phyloP scores from a whole-genome alignment of 30 jellyfish, hydroid and myxozoan species.

The Aurelia aurita region DNA sequence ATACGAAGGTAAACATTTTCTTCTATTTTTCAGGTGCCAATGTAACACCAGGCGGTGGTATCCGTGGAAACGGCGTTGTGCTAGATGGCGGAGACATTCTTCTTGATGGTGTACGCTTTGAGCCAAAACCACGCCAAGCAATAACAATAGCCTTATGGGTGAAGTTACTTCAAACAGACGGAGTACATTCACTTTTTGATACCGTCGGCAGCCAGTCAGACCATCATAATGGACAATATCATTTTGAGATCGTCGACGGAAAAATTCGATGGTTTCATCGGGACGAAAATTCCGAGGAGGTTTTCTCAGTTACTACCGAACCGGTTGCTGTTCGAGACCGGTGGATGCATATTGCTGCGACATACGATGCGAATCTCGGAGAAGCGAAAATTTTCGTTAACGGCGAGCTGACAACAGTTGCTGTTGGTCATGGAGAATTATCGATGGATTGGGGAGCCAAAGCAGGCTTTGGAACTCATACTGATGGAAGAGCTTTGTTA shows the following conservation, averaged over 20 bases:
- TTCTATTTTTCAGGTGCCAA: constrained; percentile 77
- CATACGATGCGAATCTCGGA: constrained; percentile 85
- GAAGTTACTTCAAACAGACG: constrained; percentile 76
- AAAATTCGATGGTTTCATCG: constrained; percentile 91
- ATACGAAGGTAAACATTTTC: not conserved
- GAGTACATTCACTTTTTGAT: constrained; percentile 84
- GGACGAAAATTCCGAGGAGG: constrained; percentile 71
- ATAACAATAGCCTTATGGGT: constrained; percentile 92
- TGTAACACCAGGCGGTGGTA: constrained; percentile 98
- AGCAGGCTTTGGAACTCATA: constrained; percentile 95
- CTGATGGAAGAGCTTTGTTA: constrained; percentile 81
- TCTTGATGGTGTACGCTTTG: constrained; percentile 82
- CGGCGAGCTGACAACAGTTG: constrained; percentile 83
- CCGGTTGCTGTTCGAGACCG: constrained; percentile 61
- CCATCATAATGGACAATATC: constrained; percentile 77
- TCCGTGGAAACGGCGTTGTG: constrained; percentile 95
- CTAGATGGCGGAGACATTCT: constrained; percentile 94
- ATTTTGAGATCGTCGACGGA: constrained; percentile 79
- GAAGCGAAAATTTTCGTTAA: constrained; percentile 94
- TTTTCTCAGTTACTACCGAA: constrained; percentile 78
- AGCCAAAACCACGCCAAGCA: constrained; percentile 93
- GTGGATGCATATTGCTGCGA: constrained; percentile 91
- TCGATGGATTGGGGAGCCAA: constrained; percentile 93
- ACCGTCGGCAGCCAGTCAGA: constrained; percentile 78
- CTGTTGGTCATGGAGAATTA: constrained; percentile 87